These are phyloP conservation scores for Daktulosphaira vitifoliae DNA, from an alignment of 1,140 invertebrate species.

Conservation along the genomic window DNA sequence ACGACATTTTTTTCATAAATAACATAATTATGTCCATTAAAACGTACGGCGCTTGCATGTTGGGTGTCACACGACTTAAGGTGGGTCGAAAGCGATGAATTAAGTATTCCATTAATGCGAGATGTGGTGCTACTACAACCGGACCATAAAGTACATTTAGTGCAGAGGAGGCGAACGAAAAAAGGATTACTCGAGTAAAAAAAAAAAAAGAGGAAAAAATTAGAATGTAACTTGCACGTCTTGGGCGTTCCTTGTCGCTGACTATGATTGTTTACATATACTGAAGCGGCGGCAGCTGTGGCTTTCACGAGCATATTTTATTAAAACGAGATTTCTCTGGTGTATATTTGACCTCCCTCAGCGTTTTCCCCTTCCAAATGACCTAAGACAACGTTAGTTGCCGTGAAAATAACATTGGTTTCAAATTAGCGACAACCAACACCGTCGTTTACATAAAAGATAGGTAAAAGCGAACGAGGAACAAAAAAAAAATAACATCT, in stretches of 20 bases:
- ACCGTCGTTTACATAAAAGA: background rate
- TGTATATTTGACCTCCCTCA: background rate
- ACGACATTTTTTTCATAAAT: too few relatives aligned
- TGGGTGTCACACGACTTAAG: too few relatives aligned
- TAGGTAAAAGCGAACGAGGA: background rate
- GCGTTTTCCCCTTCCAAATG: background rate
- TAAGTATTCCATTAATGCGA: slow-evolving; percentile 12
- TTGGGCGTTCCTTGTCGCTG: background rate
- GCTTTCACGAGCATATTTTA: slow-evolving; percentile 24
- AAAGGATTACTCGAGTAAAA: too few relatives aligned
- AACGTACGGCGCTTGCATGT: too few relatives aligned
- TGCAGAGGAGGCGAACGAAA: too few relatives aligned
- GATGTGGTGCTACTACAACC: background rate
- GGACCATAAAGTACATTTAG: slow-evolving; percentile 14
- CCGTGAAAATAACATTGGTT: slow-evolving; percentile 18
- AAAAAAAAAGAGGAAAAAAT: background rate
- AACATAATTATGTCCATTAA: too few relatives aligned
- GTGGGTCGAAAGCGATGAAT: background rate
- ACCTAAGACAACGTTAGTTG: background rate
- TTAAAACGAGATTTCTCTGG: slow-evolving; percentile 19
- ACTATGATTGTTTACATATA: too few relatives aligned
- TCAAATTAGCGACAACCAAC: slow-evolving; percentile 27
- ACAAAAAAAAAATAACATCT: background rate
- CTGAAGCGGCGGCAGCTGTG: background rate
- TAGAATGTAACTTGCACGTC: background rate